Evolutionary conservation across 2,797 vertebrate species (phyloP), one percentile per base, ranked within the genome.

Genomic region (Pteropus rufus): DNA sequence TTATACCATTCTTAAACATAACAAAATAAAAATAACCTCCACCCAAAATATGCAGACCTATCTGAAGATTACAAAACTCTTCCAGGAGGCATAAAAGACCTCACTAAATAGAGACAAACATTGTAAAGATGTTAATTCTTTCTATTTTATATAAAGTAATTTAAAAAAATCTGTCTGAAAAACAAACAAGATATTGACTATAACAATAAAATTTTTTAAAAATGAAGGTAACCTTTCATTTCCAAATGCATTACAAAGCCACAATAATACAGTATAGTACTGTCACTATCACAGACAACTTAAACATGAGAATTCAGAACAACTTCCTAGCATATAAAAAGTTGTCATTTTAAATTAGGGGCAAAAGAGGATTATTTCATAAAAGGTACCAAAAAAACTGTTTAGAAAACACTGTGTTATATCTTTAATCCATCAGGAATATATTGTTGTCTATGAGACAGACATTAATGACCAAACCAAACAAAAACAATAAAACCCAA

Each of bases 131-230:
- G 15, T 80, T 84, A 83, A 54, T 70, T 72, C 39, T 83, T 70
- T 72, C 39, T 83, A 64, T 10, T 84, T 85, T 69, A 92, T 24
- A 56, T 56, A 90, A 69, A 67, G 58, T 26, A 36, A 26, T 83
- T 93, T 72, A 89, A 36, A 77, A 93, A 95, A 93, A 10, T 75
- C 46, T 83, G 26, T 54, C 34, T 88, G 26, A 91, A 94, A 94
- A 93, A 83, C 44, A 75, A 92, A 52, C 16, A 96, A 46, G 54
- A 90, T 23, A 83, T 10, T 81, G 64, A 94, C 8, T 8, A 49
- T 24, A 84, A 41, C 76, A 92, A 87, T 69, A 83, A 39, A 93
- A 83, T 87, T 96, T 87, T 46, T 94, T 24, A 89, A 89, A 94
- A 89, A 76, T 34, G 26, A 93, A 86, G 26, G 31, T 31, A 31